A percentile compares a stretch with the other conserved stretches of the same genome.
Conservation (phyloP, 1,140 invertebrate genomes). For the Zelostemma sp. region DNA sequence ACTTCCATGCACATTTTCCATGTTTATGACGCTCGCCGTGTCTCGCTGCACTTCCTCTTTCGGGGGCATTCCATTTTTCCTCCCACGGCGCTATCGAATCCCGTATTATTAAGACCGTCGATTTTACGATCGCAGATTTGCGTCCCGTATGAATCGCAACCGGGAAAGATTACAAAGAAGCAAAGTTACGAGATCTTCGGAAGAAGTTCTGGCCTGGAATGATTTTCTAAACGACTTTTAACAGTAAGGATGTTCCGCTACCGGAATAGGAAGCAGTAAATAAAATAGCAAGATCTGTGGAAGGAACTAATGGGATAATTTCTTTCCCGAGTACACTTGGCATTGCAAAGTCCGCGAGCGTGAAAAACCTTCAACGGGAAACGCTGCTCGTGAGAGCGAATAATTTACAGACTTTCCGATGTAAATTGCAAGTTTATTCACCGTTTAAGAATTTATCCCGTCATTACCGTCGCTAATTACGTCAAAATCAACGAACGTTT, state of each 20-base stretch:
- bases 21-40: conserved; percentile 12
- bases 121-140: too few species aligned
- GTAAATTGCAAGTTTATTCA: not conserved
- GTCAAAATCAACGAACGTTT: not conserved
- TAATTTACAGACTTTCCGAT: conserved; percentile 6
- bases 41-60: conserved; percentile 33
- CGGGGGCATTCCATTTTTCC: not conserved
- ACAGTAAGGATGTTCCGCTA: not conserved
- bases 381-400: conserved; percentile 12
- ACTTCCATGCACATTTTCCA: conserved; percentile 28
- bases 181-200: too few species aligned
- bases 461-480: not conserved
- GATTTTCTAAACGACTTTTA: not conserved
- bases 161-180: too few species aligned
- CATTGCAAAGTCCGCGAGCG: conserved; percentile 4
- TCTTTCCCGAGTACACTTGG: conserved; percentile 8
- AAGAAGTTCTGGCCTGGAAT: too few species aligned
- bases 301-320: conserved; percentile 14
- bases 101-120: too few species aligned
- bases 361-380: conserved; percentile 10
- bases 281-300: not conserved
- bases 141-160: too few species aligned
- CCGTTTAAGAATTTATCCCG: not conserved
- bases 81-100: too few species aligned
- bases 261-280: conserved; percentile 1